A percentile compares a stretch with the other conserved stretches of the same genome.
Evolutionary conservation across 92 coral and sea anemone species (phyloP).

Genomic region (Nematostella vectensis): DNA sequence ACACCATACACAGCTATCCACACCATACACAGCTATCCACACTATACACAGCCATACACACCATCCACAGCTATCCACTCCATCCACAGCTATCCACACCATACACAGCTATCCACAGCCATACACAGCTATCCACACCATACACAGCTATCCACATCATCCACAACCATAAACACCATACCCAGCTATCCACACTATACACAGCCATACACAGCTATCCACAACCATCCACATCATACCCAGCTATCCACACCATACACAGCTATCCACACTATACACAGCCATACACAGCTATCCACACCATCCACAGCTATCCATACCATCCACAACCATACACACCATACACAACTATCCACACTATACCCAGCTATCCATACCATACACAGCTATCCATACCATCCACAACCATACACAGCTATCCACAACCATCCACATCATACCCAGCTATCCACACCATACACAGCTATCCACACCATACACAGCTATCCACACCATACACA

Average conservation of each 20-base stretch:
- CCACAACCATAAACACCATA: background rate
- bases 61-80: background rate
- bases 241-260: background rate
- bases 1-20: background rate
- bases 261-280: background rate
- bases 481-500: too few relatives aligned
- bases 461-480: too few relatives aligned
- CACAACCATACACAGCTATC: too few relatives aligned
- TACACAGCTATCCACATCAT: background rate
- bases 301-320: constrained; percentile 1
- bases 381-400: too few relatives aligned
- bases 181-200: background rate
- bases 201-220: background rate
- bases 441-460: too few relatives aligned
- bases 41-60: background rate
- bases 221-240: background rate
- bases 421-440: too few relatives aligned
- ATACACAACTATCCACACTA: background rate
- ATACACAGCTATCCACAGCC: background rate
- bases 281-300: background rate
- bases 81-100: background rate
- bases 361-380: background rate
- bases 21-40: background rate
- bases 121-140: background rate
- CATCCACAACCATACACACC: background rate